Conservation (phyloP, 2,797 vertebrate species). For the Scleropages formosus region DNA sequence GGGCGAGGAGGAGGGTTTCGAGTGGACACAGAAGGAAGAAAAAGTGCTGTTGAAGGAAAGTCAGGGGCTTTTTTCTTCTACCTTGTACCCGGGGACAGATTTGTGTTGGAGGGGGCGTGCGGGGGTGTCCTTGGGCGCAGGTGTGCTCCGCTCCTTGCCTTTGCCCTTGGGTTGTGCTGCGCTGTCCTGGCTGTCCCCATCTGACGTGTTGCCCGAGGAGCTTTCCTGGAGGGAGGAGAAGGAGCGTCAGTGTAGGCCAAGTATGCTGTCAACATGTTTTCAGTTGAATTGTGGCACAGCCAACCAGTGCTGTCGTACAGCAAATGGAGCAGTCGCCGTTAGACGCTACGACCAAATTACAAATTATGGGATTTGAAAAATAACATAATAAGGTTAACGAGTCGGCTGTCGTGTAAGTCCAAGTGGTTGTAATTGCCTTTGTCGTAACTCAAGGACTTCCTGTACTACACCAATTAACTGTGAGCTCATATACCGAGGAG, state of each 20-base stretch:
- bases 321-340: no score
- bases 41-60: conserved; percentile 74
- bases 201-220: conserved; percentile 91
- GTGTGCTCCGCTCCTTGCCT: conserved; percentile 83
- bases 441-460: no score
- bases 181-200: conserved; percentile 93
- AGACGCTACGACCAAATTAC: no score
- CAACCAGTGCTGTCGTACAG: no score
- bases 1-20: conserved; percentile 61
- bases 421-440: no score
- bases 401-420: no score
- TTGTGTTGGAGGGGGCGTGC: conserved; percentile 87
- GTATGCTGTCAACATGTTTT: no score
- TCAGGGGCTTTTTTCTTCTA: conserved; percentile 99
- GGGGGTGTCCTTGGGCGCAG: conserved; percentile 83
- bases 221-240: conserved; percentile 76
- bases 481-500: conserved; percentile 72
- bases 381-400: no score
- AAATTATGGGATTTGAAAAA: no score
- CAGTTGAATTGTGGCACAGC: no score
- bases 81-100: conserved; percentile 96
- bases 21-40: conserved; percentile 42
- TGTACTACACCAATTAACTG: neutral
- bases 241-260: neutral
- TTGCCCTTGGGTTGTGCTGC: conserved; percentile 78